These are phyloP conservation scores for Argyresthia goedartella DNA, from an alignment of 2,888 invertebrate species.

Conservation along the genomic window DNA sequence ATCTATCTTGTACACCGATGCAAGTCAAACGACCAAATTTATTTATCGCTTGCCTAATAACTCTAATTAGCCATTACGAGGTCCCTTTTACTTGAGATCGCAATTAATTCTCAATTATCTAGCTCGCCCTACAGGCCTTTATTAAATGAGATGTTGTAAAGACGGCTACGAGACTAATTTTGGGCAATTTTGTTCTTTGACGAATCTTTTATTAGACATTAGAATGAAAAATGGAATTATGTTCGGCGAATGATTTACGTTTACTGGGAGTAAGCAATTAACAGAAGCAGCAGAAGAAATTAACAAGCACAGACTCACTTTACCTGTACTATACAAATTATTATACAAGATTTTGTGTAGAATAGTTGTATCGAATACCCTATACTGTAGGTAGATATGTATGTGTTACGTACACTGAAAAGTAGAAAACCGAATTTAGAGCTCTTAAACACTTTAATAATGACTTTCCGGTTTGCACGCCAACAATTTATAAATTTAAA, in stretches of 20 bases:
- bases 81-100: conserved; percentile 20
- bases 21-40: conserved; percentile 7
- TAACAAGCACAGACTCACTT: too few relatives aligned
- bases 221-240: neutral
- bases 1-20: too few relatives aligned
- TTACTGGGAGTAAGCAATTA: neutral
- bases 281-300: too few relatives aligned
- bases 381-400: too few relatives aligned
- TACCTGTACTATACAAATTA: too few relatives aligned
- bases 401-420: too few relatives aligned
- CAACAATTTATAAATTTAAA: too few relatives aligned
- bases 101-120: conserved; percentile 41
- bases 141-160: conserved; percentile 60
- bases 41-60: conserved; percentile 28
- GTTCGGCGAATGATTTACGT: neutral
- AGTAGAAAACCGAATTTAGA: too few relatives aligned
- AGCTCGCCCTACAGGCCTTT: conserved; percentile 49
- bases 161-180: conserved; percentile 37
- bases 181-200: conserved; percentile 32
- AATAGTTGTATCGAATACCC: too few relatives aligned
- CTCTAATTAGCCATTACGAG: conserved; percentile 31
- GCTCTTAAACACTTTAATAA: too few relatives aligned
- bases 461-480: too few relatives aligned
- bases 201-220: conserved; percentile 30
- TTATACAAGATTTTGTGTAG: too few relatives aligned